Conservation (phyloP, 1,140 invertebrate genomes). For the Drosophila gunungcola region DNA sequence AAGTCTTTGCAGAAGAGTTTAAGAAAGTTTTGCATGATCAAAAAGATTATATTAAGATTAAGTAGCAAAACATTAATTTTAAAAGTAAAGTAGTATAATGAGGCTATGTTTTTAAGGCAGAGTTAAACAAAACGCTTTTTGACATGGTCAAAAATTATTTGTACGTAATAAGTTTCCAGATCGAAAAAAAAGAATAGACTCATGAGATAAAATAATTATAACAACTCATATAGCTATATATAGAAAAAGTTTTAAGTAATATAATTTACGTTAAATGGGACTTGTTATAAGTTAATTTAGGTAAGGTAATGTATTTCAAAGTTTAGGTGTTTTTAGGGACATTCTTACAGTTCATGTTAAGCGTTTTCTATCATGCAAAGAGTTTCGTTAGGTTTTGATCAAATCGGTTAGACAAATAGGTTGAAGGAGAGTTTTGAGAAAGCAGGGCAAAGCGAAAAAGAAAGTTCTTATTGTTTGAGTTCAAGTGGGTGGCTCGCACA, state of each 20-base stretch:
- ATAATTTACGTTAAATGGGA: neutral
- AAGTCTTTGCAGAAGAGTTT: too few species aligned
- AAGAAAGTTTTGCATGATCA: too few species aligned
- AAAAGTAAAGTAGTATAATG: too few species aligned
- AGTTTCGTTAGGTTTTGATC: neutral
- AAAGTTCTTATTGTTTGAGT: conserved; percentile 5
- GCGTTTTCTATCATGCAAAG: conserved; percentile 1
- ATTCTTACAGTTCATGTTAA: neutral
- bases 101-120: too few species aligned
- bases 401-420: neutral
- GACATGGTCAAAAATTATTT: too few species aligned
- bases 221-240: too few species aligned
- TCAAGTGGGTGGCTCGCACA: neutral
- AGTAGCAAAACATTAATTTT: too few species aligned
- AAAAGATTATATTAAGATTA: too few species aligned
- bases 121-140: too few species aligned
- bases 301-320: neutral
- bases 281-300: neutral
- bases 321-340: neutral
- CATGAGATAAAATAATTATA: neutral
- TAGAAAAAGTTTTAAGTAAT: too few species aligned
- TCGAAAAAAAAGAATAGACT: too few species aligned
- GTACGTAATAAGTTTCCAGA: too few species aligned
- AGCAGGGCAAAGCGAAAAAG: conserved; percentile 18
- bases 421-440: conserved; percentile 17